These are phyloP conservation scores for Syrmaticus mikado DNA, from an alignment of 2,113 vertebrate species.

Conservation along the genomic window DNA sequence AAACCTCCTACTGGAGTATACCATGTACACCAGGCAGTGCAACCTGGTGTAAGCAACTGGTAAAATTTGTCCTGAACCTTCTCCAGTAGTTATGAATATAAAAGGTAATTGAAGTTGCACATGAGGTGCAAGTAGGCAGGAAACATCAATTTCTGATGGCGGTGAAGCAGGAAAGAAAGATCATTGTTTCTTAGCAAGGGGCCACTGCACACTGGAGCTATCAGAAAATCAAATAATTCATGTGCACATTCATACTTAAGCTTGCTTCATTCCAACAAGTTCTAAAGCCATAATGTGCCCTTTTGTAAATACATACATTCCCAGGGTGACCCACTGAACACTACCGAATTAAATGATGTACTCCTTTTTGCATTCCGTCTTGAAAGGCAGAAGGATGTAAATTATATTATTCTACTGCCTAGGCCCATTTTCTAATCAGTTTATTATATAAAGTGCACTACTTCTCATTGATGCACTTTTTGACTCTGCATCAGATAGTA, in stretches of 20 bases:
- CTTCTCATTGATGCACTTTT: background rate
- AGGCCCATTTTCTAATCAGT: slow-evolving; percentile 16
- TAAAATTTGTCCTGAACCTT: background rate
- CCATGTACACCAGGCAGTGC: background rate
- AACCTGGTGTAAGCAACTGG: background rate
- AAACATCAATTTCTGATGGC: background rate
- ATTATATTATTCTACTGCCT: slow-evolving; percentile 11
- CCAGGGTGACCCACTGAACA: slow-evolving; percentile 47
- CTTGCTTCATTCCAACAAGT: slow-evolving; percentile 10
- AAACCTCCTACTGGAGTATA: background rate
- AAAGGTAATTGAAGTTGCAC: background rate
- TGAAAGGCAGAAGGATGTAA: slow-evolving; percentile 33
- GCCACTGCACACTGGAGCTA: background rate
- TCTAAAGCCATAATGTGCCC: slow-evolving; percentile 3
- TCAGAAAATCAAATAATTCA: slow-evolving; percentile 19
- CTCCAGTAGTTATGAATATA: background rate
- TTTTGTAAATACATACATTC: slow-evolving; percentile 13
- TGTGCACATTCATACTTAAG: slow-evolving; percentile 17
- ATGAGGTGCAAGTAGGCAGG: background rate
- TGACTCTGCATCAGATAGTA: background rate
- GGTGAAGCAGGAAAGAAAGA: background rate
- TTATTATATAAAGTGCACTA: background rate
- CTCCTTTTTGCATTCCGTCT: slow-evolving; percentile 46
- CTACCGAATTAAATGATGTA: slow-evolving; percentile 50
- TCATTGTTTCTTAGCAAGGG: background rate